Evolutionary conservation across 2,113 vertebrate genomes (phyloP), one percentile per base, ranked within the genome.

Genomic region (Proteles cristata): DNA sequence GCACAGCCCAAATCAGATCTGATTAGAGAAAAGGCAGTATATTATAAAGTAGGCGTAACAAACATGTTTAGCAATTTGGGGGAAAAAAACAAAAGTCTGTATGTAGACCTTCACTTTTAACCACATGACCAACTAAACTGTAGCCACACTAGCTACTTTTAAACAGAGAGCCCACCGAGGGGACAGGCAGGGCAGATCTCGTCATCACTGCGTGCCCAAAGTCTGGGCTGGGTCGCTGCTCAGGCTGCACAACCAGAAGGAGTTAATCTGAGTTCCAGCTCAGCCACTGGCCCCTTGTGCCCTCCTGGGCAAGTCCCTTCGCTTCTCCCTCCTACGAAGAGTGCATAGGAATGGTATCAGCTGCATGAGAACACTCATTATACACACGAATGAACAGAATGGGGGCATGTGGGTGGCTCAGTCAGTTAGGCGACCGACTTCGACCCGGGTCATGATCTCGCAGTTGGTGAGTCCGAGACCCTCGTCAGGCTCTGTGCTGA

Each of bases 101-200:
- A 83, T 50, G 79, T 90, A 86, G 45, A 79, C 82, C 58, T 83
- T 88, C 53, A 48, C 69, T 93, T 97, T 97, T 87, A 93, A 83
- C 83, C 48, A 88, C 53, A 53, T 15, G n/a, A 39, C 15, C 71
- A 84, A 88, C 88, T 84, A 74, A 69, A 95, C 48, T 80, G 69
- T 14, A 88, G 63, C 89, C 39, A 65, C 15, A 90, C 39, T 33
- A 82, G 91, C 50, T 53, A 14, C 23, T 93, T 65, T 94, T 50
- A 50, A 81, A 74, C 0, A 6, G 48, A 88, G 87, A 73, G 58
- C 4, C 9, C n/a, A 71, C n/a, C 3, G 4, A n/a, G 35, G 74
- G 33, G 16, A 48, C 45, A 94, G 33, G 26, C 6, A 85, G 63
- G 31, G 35, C 43, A 19, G 23, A 21, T 35, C 39, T 58, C 8